phyloP scores from a whole-genome alignment of 2,113 vertebrate genomes.

The Gymnobelideus leadbeateri region DNA sequence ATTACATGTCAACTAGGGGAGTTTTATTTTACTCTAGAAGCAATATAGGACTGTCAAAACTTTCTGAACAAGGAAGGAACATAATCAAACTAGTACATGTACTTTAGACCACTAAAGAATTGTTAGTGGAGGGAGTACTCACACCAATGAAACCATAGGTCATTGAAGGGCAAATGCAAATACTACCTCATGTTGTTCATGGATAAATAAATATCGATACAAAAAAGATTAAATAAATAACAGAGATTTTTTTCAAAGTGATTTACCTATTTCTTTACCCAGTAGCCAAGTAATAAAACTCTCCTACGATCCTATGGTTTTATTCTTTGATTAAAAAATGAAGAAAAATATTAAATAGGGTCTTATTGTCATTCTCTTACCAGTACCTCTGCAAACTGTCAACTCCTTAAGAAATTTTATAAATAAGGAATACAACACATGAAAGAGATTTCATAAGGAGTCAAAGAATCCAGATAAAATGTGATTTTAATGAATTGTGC shows the following conservation, averaged over 20 bases:
- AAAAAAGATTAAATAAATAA: not conserved
- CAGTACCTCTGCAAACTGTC: not conserved
- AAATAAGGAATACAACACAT: not conserved
- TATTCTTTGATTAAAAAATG: not conserved
- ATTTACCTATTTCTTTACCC: not conserved
- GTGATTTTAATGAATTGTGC: slow-evolving; percentile 62
- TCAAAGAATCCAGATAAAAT: slow-evolving; percentile 27
- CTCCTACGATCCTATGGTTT: accelerated
- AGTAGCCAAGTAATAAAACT: accelerated
- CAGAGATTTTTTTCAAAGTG: no score
- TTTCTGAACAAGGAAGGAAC: not conserved
- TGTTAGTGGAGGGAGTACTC: no score
- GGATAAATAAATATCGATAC: not conserved
- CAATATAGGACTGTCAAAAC: not conserved
- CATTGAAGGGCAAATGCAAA: not conserved
- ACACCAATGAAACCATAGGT: not conserved
- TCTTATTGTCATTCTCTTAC: not conserved
- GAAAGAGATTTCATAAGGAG: slow-evolving; percentile 65
- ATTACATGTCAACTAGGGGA: not conserved
- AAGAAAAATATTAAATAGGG: not conserved
- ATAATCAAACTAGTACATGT: not conserved
- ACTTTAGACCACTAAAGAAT: not conserved
- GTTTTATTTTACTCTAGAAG: not conserved
- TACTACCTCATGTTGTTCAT: not conserved
- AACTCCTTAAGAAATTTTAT: not conserved